Conservation (phyloP, 2,113 vertebrate species). For the Arenaria interpres region DNA sequence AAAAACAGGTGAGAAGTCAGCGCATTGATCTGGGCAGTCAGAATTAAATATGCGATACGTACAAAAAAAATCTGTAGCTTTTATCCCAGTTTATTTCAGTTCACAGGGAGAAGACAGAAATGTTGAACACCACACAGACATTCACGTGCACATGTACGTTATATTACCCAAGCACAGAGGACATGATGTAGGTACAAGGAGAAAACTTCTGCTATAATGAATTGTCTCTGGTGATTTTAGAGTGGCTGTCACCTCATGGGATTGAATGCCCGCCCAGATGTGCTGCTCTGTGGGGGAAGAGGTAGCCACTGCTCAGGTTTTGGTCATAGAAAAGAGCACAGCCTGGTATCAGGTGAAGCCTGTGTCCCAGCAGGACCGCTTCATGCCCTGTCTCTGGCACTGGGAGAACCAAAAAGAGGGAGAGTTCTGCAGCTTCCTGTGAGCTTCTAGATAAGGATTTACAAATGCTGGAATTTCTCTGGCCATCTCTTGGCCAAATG, state of each 20-base stretch:
- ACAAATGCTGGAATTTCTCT: background rate
- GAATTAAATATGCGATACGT: background rate
- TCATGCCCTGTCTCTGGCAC: background rate
- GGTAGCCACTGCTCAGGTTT: background rate
- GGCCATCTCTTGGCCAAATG: background rate
- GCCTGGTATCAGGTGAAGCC: background rate
- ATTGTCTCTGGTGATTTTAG: background rate
- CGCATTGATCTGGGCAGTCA: background rate
- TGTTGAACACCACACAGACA: background rate
- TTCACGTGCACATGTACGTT: background rate
- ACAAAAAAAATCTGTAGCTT: rapidly evolving
- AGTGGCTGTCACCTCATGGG: background rate
- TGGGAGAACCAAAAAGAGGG: background rate
- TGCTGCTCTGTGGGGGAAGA: background rate
- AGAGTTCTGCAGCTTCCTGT: background rate
- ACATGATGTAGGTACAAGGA: background rate
- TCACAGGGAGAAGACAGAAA: background rate
- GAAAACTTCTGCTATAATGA: background rate
- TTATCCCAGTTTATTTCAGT: background rate
- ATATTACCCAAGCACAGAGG: background rate
- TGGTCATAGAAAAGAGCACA: background rate
- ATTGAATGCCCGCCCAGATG: background rate
- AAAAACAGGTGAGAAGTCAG: background rate
- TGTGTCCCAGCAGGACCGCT: background rate
- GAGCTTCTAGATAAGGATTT: background rate